Base-by-base conservation (phyloP, 2,888 invertebrate species). In the Morpho deidamia region DNA sequence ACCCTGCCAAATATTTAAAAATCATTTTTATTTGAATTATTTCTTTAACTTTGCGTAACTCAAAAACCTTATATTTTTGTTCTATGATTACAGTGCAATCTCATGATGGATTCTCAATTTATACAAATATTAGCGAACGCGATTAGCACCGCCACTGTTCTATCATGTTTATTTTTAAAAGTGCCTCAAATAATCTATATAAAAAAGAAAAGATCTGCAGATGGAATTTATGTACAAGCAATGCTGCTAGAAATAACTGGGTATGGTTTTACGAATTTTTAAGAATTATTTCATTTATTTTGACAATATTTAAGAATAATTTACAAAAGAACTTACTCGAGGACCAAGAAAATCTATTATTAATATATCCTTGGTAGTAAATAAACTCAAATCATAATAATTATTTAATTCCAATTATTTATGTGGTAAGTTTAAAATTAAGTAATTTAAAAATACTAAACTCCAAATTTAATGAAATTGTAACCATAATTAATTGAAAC, bases 151-250 rank as follows among this genome's bases (percentile, higher is more conserved):
- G 81, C 95, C n/a, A 96, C 95, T 42, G 95, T 97, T 60, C 75
- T 92, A 42, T 92, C 95, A 70, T 95, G 96, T 72, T 86, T 95
- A 49, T 91, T 96, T 62, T 83, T 95, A 63, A 97, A 97, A 90
- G 91, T 96, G 47, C 96, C 96, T 0, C 96, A 97, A 86, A 96
- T 97, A 58, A 76, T 92, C 60, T 92, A 92, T 53, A 86, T 96
- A 49, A 70, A 91, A 7, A 83, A 91, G 60, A 90, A 92, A 48
- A 90, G 93, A 76, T 94, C 93, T 50, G 92, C 95, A 0, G 90
- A 91, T 65, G 95, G 96, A 53, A 91, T 95, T 56, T 94, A 92
- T 67, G 68, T 93, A 40, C 80, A 92, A 62, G 92, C 93, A 33
- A 82, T 95, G 64, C 64, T 93, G 23, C 87, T 95, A 87, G 95